Base-by-base conservation (phyloP, 2,888 invertebrate genomes). In the Limenitis camilla region DNA sequence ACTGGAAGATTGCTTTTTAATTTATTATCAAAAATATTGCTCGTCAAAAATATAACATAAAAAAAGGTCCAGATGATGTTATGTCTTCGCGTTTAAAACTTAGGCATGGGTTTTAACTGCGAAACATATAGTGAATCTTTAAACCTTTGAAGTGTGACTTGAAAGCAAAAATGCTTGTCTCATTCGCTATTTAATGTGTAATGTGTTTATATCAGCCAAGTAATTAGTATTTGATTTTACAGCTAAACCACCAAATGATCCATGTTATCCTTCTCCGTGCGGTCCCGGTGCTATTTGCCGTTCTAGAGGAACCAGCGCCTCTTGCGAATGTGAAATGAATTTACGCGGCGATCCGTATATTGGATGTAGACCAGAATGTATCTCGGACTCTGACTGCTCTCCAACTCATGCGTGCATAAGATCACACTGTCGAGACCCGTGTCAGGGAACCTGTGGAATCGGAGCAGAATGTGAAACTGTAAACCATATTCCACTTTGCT, bases 311-410 rank as follows among this genome's bases (percentile, higher is more conserved):
- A 89, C 89, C 10, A 89, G 89, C 4, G 93, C 94, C 0, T 89
- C 90, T 47, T 96, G 96, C 68, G 89, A 90, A 49, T 96, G 95
- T 76, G 81, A 92, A 51, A 89, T 90, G 32, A 92, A 92, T 53
- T 91, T 93, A 63, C 90, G 90, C 59, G 94, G 94, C 27, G 93
- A 93, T 75, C 94, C 94, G 0, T 92, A 93, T 71, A 90, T 92
- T 58, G 91, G 90, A 40, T 94, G 94, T 68, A 89, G 93, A 60
- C 96, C 96, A 0, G 96, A 96, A 76, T 96, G 96, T 75, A 88
- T 96, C 4, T 92, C 94, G 49, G 96, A 96, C 70, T 92, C 93
- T n/a, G 96, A 96, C 65, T 97, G 96, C 77, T 90, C 94, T 0
- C 90, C 93, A 51, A 91, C 94, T 60, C 91, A 92, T 63, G 92